A percentile compares a stretch with the other conserved stretches of the same genome.
These are phyloP conservation scores for Aleiodes sp. DNA, from an alignment of 1,140 invertebrate species.

Conservation along the genomic window DNA sequence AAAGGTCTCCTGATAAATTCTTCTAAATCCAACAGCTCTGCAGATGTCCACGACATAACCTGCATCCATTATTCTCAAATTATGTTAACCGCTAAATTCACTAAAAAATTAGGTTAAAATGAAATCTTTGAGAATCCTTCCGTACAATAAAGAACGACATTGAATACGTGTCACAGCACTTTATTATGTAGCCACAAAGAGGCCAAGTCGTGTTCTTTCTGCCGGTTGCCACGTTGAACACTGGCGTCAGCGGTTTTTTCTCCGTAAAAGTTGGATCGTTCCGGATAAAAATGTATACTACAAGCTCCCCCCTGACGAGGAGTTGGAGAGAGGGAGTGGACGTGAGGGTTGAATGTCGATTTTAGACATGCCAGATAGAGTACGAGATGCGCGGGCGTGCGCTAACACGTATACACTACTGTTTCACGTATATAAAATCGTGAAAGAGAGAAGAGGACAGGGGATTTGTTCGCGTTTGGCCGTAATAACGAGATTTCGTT, in stretches of 20 bases:
- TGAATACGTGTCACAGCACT: neutral
- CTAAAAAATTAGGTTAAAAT: too few species aligned
- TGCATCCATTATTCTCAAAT: too few species aligned
- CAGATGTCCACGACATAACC: too few species aligned
- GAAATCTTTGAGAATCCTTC: neutral
- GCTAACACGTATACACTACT: neutral
- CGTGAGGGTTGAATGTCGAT: too few species aligned
- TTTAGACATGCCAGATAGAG: neutral
- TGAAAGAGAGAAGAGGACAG: neutral
- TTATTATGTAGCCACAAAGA: neutral
- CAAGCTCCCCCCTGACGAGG: too few species aligned
- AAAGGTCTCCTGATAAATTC: too few species aligned
- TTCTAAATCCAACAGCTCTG: too few species aligned
- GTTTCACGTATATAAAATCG: neutral
- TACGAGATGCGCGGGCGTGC: neutral
- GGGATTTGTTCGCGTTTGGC: slow-evolving; percentile 15
- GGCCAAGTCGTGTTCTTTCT: neutral
- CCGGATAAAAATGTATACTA: neutral
- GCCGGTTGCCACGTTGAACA: neutral
- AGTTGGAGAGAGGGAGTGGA: too few species aligned
- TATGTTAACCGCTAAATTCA: too few species aligned
- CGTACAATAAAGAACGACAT: neutral
- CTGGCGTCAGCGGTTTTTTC: neutral
- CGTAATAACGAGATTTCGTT: slow-evolving; percentile 29
- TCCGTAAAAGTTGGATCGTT: neutral